These are phyloP conservation scores for Aythya baeri DNA, from an alignment of 2,113 vertebrate species.

Conservation along the genomic window DNA sequence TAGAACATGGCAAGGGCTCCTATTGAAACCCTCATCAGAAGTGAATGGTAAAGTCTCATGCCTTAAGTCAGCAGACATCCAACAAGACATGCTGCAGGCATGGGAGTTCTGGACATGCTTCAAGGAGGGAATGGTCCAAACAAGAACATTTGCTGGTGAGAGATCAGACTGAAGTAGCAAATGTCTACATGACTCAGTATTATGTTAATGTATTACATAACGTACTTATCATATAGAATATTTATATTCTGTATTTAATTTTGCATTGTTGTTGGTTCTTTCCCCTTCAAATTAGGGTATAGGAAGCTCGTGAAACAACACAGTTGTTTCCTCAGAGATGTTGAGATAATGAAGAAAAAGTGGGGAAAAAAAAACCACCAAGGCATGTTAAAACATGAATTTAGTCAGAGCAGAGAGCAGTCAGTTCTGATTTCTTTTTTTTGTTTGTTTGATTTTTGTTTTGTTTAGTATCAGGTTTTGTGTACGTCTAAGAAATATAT, in stretches of 20 bases:
- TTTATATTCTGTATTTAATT: background rate
- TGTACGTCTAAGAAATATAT: conserved; percentile 79
- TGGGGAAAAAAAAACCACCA: background rate
- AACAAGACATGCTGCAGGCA: background rate
- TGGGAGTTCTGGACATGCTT: conserved; percentile 20
- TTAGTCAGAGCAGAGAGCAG: background rate
- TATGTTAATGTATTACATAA: background rate
- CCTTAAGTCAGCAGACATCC: conserved; percentile 10
- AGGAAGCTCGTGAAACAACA: background rate
- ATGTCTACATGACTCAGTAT: background rate
- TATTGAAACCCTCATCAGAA: background rate
- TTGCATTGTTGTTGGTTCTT: background rate
- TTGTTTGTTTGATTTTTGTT: no score
- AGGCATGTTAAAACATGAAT: background rate
- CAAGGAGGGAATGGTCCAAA: conserved; percentile 1
- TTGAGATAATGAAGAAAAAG: background rate
- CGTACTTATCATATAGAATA: background rate
- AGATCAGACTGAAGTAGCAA: conserved; percentile 5
- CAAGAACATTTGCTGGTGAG: conserved; percentile 1
- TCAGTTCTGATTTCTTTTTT: conserved; percentile 52
- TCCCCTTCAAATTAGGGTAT: background rate
- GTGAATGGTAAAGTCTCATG: background rate
- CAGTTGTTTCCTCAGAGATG: background rate
- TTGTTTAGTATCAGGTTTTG: conserved; percentile 84
- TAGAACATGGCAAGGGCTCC: background rate